These are phyloP conservation scores for Mustelus asterias DNA, from an alignment of 2,113 vertebrate genomes.

Conservation along the genomic window DNA sequence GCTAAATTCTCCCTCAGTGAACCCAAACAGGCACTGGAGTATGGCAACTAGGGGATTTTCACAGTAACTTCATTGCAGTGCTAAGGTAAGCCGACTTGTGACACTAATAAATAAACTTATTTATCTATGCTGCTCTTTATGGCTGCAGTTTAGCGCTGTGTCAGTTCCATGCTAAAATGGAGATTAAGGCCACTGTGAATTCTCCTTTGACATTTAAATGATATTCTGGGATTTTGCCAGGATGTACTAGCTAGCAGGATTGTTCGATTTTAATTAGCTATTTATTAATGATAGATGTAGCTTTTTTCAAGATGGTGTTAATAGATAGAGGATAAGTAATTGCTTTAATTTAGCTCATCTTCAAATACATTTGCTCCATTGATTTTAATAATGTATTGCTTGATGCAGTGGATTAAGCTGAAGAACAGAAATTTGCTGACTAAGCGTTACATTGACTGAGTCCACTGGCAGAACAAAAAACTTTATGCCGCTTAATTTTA, in stretches of 20 bases:
- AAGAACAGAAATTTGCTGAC: neutral
- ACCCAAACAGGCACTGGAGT: too few species aligned
- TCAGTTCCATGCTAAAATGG: neutral
- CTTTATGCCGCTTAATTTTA: neutral
- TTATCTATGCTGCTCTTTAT: neutral
- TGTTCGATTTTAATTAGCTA: conserved; percentile 2
- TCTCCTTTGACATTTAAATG: neutral
- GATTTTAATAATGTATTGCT: neutral
- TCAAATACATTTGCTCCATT: neutral
- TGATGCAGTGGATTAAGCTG: neutral
- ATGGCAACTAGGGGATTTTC: too few species aligned
- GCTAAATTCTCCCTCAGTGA: too few species aligned
- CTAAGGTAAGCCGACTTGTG: too few species aligned
- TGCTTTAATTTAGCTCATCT: neutral
- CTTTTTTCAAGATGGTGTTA: neutral
- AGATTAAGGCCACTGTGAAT: neutral
- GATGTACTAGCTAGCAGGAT: neutral
- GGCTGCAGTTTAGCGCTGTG: neutral
- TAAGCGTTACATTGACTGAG: neutral
- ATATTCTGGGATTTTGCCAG: neutral
- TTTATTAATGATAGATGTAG: neutral
- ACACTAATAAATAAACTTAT: too few species aligned
- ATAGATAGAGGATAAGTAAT: neutral
- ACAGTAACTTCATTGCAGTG: too few species aligned
- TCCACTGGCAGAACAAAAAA: neutral